Percentiles rank a stretch among this genome's conserved stretches.
phyloP scores from a whole-genome alignment of 2,113 vertebrate genomes.

The Chionis minor region DNA sequence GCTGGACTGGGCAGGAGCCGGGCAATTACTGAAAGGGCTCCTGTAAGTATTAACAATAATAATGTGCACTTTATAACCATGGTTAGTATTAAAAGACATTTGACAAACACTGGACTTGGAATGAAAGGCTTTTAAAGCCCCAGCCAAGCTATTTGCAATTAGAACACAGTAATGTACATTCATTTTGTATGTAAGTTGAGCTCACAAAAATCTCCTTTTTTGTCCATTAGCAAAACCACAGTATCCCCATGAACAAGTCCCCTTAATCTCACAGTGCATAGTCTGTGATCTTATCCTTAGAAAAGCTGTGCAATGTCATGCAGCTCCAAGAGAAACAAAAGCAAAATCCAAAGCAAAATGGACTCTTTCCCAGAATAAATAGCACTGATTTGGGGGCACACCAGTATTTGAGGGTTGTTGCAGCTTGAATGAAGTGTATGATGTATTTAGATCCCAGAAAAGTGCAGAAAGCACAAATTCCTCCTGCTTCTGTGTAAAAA shows the following conservation, averaged over 20 bases:
- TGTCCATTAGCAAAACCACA: constrained; percentile 46
- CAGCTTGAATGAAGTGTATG: background rate
- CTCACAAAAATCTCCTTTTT: constrained; percentile 9
- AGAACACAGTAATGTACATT: constrained; percentile 26
- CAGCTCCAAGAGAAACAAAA: constrained; percentile 44
- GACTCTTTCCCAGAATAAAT: background rate
- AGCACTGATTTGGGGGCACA: background rate
- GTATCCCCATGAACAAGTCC: background rate
- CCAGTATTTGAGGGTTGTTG: background rate
- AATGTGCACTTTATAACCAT: background rate
- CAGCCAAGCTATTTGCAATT: constrained; percentile 37
- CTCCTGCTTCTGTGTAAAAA: background rate
- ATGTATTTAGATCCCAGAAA: background rate
- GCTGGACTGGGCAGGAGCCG: background rate
- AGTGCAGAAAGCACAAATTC: background rate
- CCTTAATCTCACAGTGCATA: background rate
- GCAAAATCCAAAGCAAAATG: background rate
- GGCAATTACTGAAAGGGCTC: background rate
- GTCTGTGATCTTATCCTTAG: constrained; percentile 12
- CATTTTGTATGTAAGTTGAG: constrained; percentile 13
- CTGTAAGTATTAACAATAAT: background rate
- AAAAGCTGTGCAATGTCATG: background rate
- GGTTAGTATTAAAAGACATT: background rate
- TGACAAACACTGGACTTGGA: background rate
- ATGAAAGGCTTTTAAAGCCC: constrained; percentile 39